Conservation (phyloP, 2,113 vertebrate genomes). For the Platichthys stellatus region DNA sequence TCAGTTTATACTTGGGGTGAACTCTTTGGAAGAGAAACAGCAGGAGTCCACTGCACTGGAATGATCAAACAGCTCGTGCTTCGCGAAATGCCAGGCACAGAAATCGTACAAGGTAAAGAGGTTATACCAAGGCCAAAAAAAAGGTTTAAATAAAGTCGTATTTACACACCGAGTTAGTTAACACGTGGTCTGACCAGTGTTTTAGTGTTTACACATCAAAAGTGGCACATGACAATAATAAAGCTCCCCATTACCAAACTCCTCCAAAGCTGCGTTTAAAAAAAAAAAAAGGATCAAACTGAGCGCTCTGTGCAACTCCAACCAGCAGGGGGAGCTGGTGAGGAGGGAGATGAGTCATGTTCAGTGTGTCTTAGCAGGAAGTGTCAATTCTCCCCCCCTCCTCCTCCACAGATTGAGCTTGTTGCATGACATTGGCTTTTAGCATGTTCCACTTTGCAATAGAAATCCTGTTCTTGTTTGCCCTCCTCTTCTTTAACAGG, state of each 20-base stretch:
- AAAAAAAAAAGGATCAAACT: constrained; percentile 1
- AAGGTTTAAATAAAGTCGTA: constrained; percentile 69
- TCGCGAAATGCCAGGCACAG: constrained; percentile 57
- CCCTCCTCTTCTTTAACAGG: constrained; percentile 2
- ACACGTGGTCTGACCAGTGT: constrained; percentile 59
- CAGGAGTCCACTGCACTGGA: constrained; percentile 58
- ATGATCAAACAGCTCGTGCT: constrained; percentile 59
- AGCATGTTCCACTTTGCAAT: constrained; percentile 26
- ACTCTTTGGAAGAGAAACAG: constrained; percentile 59
- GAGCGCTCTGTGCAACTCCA: constrained; percentile 21
- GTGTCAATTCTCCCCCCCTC: constrained; percentile 7
- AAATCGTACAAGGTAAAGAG: constrained; percentile 53
- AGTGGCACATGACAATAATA: constrained; percentile 50
- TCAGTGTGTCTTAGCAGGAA: constrained; percentile 4
- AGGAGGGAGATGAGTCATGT: constrained; percentile 9
- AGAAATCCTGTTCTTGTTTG: constrained; percentile 22
- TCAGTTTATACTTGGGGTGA: constrained; percentile 52
- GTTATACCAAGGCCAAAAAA: constrained; percentile 54
- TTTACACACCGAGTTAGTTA: constrained; percentile 65
- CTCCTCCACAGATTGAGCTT: constrained; percentile 13
- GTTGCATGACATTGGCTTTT: constrained; percentile 23
- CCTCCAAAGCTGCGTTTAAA: neutral
- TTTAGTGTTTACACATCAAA: constrained; percentile 72
- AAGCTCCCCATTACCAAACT: constrained; percentile 38
- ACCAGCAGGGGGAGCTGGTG: constrained; percentile 47